phyloP scores from a whole-genome alignment of 2,113 vertebrate species.

The Rhinoptilus africanus region DNA sequence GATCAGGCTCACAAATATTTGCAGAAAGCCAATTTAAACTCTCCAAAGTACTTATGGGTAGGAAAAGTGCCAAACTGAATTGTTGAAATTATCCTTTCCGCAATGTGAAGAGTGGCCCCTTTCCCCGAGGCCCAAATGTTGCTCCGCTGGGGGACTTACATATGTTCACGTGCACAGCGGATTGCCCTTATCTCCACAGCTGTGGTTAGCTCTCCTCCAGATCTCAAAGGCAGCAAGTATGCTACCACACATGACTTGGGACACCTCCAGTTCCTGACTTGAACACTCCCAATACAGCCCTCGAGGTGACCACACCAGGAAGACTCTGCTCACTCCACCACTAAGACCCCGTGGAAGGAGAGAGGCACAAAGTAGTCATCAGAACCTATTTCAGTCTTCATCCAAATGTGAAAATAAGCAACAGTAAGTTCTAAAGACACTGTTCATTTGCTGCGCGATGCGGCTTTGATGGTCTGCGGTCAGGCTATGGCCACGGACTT shows the following conservation, averaged over 20 bases:
- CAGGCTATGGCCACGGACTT: neutral
- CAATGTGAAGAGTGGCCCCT: rapidly evolving
- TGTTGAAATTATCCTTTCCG: neutral
- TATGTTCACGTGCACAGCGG: rapidly evolving
- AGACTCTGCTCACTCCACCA: neutral
- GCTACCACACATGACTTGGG: neutral
- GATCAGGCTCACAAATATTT: slow-evolving; percentile 14
- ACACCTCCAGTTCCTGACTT: neutral
- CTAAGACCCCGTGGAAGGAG: neutral
- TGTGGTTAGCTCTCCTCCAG: neutral
- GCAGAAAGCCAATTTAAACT: neutral
- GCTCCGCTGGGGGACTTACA: neutral
- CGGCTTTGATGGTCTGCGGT: neutral
- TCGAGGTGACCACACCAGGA: neutral
- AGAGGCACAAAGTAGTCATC: neutral
- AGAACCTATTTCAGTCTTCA: neutral
- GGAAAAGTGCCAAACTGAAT: neutral
- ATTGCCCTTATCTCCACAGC: neutral
- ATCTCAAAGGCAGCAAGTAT: neutral
- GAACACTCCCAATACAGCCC: neutral
- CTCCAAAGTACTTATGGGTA: neutral
- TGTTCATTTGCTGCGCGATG: neutral
- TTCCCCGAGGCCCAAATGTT: neutral
- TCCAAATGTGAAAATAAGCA: neutral
- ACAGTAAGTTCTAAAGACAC: neutral